phyloP scores from a whole-genome alignment of 1,140 invertebrate genomes.

The Eciton burchellii region DNA sequence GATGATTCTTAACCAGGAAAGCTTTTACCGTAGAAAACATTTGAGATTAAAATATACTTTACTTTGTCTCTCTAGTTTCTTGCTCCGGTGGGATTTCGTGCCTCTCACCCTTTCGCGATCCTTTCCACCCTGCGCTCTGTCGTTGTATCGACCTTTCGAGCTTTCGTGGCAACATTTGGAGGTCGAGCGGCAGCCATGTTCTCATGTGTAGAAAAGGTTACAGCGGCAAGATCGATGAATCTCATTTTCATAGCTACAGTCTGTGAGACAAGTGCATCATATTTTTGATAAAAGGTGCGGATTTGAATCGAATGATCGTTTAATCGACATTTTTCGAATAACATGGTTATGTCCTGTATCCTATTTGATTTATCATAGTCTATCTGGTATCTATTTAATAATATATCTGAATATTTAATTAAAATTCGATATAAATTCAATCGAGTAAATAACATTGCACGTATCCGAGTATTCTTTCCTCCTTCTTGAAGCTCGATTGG shows the following conservation, averaged over 20 bases:
- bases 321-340: too few species aligned
- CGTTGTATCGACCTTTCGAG: constrained; percentile 37
- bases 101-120: neutral
- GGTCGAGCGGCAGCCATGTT: constrained; percentile 53
- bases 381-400: too few species aligned
- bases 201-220: constrained; percentile 1
- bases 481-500: too few species aligned
- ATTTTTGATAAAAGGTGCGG: neutral
- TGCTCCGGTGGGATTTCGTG: constrained; percentile 5
- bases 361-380: too few species aligned
- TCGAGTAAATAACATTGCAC: too few species aligned
- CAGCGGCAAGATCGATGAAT: constrained; percentile 43
- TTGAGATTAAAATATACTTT: constrained; percentile 68
- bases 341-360: too few species aligned
- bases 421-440: too few species aligned
- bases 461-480: too few species aligned
- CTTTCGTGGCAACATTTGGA: constrained; percentile 10
- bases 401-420: too few species aligned
- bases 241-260: constrained; percentile 51
- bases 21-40: constrained; percentile 69
- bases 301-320: neutral
- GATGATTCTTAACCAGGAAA: constrained; percentile 67
- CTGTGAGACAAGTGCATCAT: neutral
- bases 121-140: constrained; percentile 22
- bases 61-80: constrained; percentile 46